Evolutionary conservation across 2,888 invertebrate genomes (phyloP), one percentile per base, ranked within the genome.

Genomic region (Morpho deidamia): DNA sequence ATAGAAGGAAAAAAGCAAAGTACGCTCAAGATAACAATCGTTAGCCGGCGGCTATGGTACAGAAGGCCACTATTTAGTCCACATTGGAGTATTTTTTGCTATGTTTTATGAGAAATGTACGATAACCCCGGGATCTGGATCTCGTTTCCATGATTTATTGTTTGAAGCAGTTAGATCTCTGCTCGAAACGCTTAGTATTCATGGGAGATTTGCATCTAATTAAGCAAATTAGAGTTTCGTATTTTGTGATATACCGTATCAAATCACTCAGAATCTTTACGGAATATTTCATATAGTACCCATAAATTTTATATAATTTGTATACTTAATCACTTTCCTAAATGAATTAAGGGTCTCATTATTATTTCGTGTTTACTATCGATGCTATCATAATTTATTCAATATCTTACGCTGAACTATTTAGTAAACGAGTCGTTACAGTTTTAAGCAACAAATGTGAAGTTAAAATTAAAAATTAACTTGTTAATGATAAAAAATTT

Each of bases 61-160:
- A 78, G 82, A 80, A 81, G 86, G 86, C 88, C 88, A 88, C 87
- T 81, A 84, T 86, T 81, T 74, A 72, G 72, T 67, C 67, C 76
- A 74, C 72, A 75, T 79, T 83, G 75, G 74, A 69, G 70, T 70
- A 66, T 67, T 75, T 77, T 78, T 74, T 71, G 64, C 67, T 64
- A 64, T 55, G 66, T 69, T 68, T 77, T 75, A 74, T 70, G 70
- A 76, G 64, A 70, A 69, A 77, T 73, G 71, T 70, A 68, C 70
- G 67, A 66, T 83, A 85, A 84, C 84, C 72, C 56, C 65, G 65
- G 70, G 71, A 84, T 84, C 83, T 81, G 70, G 71, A 84, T 84
- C 83, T 81, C 68, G 61, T 76, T 71, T 66, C 49, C 55, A 66
- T 88, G 87, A 88, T 89, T 88, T 88, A 89, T 79, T 58, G 64